Evolutionary conservation across 2,113 vertebrate genomes (phyloP).

Genomic region (Gorilla gorilla): DNA sequence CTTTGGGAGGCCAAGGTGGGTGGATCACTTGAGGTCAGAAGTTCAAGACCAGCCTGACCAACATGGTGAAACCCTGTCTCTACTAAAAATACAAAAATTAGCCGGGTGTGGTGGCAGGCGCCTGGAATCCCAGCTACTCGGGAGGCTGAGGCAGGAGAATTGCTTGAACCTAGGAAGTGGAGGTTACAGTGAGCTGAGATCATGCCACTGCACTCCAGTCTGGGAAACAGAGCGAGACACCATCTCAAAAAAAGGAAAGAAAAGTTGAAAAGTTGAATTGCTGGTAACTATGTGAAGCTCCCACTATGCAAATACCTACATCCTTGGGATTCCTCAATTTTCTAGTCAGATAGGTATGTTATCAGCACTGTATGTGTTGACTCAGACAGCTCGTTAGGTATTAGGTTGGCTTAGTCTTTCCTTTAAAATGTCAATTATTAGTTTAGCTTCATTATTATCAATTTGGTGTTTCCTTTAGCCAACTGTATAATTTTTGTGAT

Average conservation of each 20-base stretch:
- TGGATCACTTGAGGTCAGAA: too few species aligned
- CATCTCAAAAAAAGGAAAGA: too few species aligned
- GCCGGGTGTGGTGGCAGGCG: rapidly evolving
- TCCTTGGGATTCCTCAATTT: constrained; percentile 30
- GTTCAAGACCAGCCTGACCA: too few species aligned
- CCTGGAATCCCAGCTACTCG: too few species aligned
- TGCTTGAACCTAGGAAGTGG: too few species aligned
- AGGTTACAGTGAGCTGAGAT: too few species aligned
- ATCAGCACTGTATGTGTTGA: background rate
- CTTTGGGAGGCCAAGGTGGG: too few species aligned
- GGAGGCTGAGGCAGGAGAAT: too few species aligned
- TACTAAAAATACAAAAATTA: too few species aligned
- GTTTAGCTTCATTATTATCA: background rate
- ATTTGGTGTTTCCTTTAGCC: background rate
- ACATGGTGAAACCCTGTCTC: too few species aligned
- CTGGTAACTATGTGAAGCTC: background rate
- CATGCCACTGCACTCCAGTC: too few species aligned
- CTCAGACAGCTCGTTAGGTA: background rate
- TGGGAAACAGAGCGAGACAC: too few species aligned
- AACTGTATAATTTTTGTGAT: background rate
- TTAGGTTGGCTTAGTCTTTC: constrained; percentile 18
- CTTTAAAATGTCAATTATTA: background rate
- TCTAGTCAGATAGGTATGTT: background rate
- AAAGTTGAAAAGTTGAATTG: background rate
- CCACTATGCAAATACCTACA: background rate